These are phyloP conservation scores for Leguminivora glycinivorella DNA, from an alignment of 1,140 invertebrate species.

Conservation along the genomic window DNA sequence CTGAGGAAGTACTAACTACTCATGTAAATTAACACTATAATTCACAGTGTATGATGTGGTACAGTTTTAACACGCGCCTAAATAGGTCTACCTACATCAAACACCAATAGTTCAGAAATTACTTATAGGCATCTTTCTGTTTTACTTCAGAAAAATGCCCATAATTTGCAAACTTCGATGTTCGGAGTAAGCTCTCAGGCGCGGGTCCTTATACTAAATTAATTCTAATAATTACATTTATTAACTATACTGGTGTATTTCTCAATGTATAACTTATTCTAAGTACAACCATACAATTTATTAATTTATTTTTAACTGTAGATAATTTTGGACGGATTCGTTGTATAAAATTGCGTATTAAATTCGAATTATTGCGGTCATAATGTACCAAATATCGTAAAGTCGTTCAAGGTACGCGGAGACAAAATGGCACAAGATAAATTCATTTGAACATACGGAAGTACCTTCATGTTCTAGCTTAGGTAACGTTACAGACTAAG, in stretches of 20 bases:
- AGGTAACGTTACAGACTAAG: conserved; percentile 30
- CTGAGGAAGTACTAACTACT: conserved; percentile 14
- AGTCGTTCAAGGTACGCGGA: conserved; percentile 39
- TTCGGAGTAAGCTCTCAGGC: too few species aligned
- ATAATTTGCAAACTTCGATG: too few species aligned
- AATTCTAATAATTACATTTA: conserved; percentile 28
- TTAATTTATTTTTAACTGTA: conserved; percentile 26
- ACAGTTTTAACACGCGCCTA: conserved; percentile 7
- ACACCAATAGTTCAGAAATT: too few species aligned
- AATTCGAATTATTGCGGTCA: conserved; percentile 33
- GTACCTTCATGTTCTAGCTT: conserved; percentile 21
- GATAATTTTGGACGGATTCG: conserved; percentile 54
- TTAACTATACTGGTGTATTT: conserved; percentile 22
- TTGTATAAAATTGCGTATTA: conserved; percentile 45
- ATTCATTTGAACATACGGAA: conserved; percentile 38
- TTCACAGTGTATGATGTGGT: conserved; percentile 28
- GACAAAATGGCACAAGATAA: conserved; percentile 58
- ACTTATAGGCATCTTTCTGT: too few species aligned
- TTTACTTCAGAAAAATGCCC: too few species aligned
- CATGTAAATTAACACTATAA: conserved; percentile 8
- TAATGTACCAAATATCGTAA: conserved; percentile 36
- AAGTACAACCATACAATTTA: conserved; percentile 24
- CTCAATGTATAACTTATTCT: not conserved
- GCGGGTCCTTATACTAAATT: conserved; percentile 9
- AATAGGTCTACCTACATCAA: too few species aligned